Base-by-base conservation (phyloP, 2,797 vertebrate species). In the Zalophus californianus region DNA sequence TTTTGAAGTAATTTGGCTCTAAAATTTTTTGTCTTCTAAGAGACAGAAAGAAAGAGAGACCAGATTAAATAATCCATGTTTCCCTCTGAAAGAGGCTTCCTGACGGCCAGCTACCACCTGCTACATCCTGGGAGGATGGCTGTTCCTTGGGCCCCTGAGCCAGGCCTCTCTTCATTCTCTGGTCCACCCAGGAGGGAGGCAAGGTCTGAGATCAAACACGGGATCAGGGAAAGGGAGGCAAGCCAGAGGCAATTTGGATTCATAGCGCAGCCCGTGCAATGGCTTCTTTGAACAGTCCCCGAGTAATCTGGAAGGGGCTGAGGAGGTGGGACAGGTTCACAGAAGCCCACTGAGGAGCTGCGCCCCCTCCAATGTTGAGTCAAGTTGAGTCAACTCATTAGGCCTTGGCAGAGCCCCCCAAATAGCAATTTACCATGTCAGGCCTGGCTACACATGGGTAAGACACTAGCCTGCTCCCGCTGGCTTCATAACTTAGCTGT, bases 21-120 rank as follows among this genome's bases (percentile, higher is more conserved):
- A 52, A 88, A 80, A 73, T 16, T 38, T 94, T 83, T 85, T 95
- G 52, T 79, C 79, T 93, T 96, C 80, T 84, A 79, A 94, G 32
- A 86, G 44, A 94, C 44, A 83, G 16, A 41, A 21, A 52, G 12
- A 95, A 25, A 92, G 11, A 95, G 29, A 92, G 50, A 32, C 0
- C 20, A 60, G n/a, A 44, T 32, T 87, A 56, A 62, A 44, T 25
- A 41, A 86, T 27, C 62, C 84, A 3, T 1, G 14, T 50, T 29
- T 41, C 25, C 64, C 14, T 66, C 54, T 85, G 86, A 73, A 83
- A 70, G 50, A 58, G 62, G 88, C 54, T 86, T 38, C 80, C 44
- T 50, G n/a, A n/a, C 12, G 23, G 18, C 68, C 75, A 72, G 79
- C 80, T 52, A 41, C 38, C 66, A 54, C 52, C 54, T n/a, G 12